These are phyloP conservation scores for Parauchenoglanis ngamensis DNA, from an alignment of 2,797 vertebrate species.

Conservation along the genomic window DNA sequence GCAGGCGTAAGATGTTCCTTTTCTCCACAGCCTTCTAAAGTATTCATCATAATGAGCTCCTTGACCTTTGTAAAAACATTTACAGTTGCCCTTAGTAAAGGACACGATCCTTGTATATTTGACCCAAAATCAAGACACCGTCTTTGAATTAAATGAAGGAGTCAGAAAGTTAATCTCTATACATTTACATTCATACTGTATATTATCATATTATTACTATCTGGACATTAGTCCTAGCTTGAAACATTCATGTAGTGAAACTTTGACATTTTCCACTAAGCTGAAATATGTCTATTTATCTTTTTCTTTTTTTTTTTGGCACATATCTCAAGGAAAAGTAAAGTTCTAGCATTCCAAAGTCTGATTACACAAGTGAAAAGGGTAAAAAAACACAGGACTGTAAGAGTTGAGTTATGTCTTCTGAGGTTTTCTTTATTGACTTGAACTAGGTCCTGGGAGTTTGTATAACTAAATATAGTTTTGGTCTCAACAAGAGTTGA, in stretches of 20 bases:
- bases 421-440: too few relatives aligned
- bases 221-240: neutral
- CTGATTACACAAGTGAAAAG: neutral
- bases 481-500: too few relatives aligned
- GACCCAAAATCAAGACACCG: neutral
- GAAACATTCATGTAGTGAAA: neutral
- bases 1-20: neutral
- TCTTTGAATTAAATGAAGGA: neutral
- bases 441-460: too few relatives aligned
- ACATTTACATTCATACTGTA: neutral
- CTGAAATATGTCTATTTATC: neutral
- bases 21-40: neutral
- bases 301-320: neutral
- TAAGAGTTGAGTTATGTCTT: too few relatives aligned
- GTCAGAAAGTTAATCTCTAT: too few relatives aligned
- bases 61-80: neutral
- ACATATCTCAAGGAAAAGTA: neutral
- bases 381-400: too few relatives aligned
- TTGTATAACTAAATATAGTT: too few relatives aligned
- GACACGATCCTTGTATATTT: neutral
- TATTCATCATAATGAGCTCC: too few relatives aligned
- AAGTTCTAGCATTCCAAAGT: neutral
- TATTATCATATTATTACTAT: neutral
- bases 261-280: neutral
- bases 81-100: neutral